Percentiles rank a stretch among this genome's conserved stretches.
phyloP scores from a whole-genome alignment of 92 coral and sea anemone genomes.

The Heliopora coerulea region DNA sequence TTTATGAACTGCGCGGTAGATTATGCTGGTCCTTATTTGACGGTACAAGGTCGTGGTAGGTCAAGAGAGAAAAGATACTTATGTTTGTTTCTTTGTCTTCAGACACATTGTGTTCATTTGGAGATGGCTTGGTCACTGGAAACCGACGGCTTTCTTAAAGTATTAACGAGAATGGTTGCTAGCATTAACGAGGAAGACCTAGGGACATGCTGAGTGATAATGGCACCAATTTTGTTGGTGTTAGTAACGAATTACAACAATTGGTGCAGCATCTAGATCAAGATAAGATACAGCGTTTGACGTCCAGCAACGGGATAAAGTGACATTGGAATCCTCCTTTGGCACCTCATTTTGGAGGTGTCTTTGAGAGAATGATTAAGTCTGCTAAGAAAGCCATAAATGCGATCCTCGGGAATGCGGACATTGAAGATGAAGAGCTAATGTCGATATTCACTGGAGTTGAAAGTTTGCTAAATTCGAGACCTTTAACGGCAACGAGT shows the following conservation, averaged over 20 bases:
- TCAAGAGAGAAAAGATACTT: slow-evolving; percentile 48
- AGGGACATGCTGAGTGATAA: slow-evolving; percentile 59
- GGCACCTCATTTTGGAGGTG: slow-evolving; percentile 60
- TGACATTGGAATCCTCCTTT: slow-evolving; percentile 60
- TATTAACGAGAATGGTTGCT: slow-evolving; percentile 55
- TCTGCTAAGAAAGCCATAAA: slow-evolving; percentile 31
- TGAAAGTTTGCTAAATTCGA: slow-evolving; percentile 21
- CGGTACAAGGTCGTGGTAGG: slow-evolving; percentile 52
- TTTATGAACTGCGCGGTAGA: slow-evolving; percentile 53
- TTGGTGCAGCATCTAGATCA: slow-evolving; percentile 44
- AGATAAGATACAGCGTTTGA: slow-evolving; percentile 33
- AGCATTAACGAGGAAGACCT: slow-evolving; percentile 64
- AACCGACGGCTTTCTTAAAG: slow-evolving; percentile 51
- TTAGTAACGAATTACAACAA: slow-evolving; percentile 35
- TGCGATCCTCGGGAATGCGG: slow-evolving; percentile 15
- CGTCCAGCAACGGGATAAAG: slow-evolving; percentile 51
- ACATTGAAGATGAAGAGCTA: slow-evolving; percentile 15
- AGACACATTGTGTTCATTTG: slow-evolving; percentile 56
- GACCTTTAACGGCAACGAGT: slow-evolving; percentile 9
- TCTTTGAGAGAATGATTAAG: slow-evolving; percentile 47
- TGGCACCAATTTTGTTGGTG: slow-evolving; percentile 37
- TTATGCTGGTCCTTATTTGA: slow-evolving; percentile 47
- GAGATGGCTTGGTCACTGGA: slow-evolving; percentile 63
- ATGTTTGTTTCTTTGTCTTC: slow-evolving; percentile 59
- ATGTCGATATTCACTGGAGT: slow-evolving; percentile 5